Base-by-base conservation (phyloP, 2,797 vertebrate genomes). In the Hipposideros larvatus region DNA sequence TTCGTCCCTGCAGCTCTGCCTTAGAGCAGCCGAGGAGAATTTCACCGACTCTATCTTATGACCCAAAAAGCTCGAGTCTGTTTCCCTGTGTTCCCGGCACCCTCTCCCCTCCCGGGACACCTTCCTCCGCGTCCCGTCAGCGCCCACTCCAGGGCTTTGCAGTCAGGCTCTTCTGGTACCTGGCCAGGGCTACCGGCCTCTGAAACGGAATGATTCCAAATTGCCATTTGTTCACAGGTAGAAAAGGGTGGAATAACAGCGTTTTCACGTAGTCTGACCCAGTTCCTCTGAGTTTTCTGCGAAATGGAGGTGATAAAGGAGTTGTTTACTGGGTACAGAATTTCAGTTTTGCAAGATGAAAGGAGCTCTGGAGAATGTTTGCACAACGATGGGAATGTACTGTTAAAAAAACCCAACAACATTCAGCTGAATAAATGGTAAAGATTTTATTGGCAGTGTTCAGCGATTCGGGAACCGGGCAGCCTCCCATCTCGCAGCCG, bases 121-220 rank as follows among this genome's bases (percentile, higher is more conserved):
- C 2, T 24, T 65, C 34, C 24, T n/a, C 0, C 0, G 2, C 10
- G 57, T 26, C 24, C 57, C 7, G 48, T 51, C 13, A 41, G 6
- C n/a, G 2, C 4, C 28, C 5, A 41, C 28, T 1, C 21, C 3
- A 0, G 34, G 34, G 5, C 22, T 8, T 43, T 3, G 14, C 1
- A 31, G 70, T 24, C 13, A 41, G 43, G 14, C n/a, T 22, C 48
- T 66, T 53, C 19, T 37, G 10, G 16, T 59, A 87, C n/a, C 24
- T 43, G 34, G 18, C 41, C 34, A 18, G 59, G 22, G 75, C 14
- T 79, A 37, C 43, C 43, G 68, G 43, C 9, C 26, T 82, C 79
- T 79, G 63, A 46, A 59, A 48, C n/a, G 21, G 74, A 91, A 65
- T 95, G 24, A 75, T 48, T 75, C 43, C 26, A n/a, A 28, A 19